Evolutionary conservation across 2,888 invertebrate genomes (phyloP).

Genomic region (Pseudoips prasinana): DNA sequence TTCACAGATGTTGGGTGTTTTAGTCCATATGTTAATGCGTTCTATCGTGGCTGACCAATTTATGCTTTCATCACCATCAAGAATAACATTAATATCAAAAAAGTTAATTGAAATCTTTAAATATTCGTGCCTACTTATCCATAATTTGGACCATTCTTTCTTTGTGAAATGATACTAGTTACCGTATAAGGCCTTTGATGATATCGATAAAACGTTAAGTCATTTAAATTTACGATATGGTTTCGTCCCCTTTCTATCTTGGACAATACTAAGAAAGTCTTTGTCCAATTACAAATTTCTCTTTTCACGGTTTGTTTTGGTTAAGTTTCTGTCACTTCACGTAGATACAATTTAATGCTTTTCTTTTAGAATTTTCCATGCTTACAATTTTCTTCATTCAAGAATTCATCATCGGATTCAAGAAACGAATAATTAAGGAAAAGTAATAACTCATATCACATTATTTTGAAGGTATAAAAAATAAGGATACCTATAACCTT

Average conservation of each 20-base stretch:
- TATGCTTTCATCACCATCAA: slow-evolving; percentile 38
- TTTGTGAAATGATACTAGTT: slow-evolving; percentile 7
- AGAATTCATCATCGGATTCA: too few relatives aligned
- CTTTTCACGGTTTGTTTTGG: too few relatives aligned
- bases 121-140: background rate
- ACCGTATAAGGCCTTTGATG: slow-evolving; percentile 9
- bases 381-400: background rate
- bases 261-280: background rate
- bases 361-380: background rate
- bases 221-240: slow-evolving; percentile 5
- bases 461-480: too few relatives aligned
- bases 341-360: too few relatives aligned
- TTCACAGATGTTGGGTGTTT: slow-evolving; percentile 32
- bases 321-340: too few relatives aligned
- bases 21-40: slow-evolving; percentile 47
- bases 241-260: slow-evolving; percentile 5
- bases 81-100: slow-evolving; percentile 13
- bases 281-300: background rate
- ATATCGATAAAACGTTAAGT: slow-evolving; percentile 9
- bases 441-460: too few relatives aligned
- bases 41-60: slow-evolving; percentile 40
- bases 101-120: too few relatives aligned
- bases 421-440: too few relatives aligned
- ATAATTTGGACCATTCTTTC: slow-evolving; percentile 6
- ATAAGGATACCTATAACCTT: too few relatives aligned